Evolutionary conservation across 2,113 vertebrate genomes (phyloP).

Genomic region (Clarias gariepinus): DNA sequence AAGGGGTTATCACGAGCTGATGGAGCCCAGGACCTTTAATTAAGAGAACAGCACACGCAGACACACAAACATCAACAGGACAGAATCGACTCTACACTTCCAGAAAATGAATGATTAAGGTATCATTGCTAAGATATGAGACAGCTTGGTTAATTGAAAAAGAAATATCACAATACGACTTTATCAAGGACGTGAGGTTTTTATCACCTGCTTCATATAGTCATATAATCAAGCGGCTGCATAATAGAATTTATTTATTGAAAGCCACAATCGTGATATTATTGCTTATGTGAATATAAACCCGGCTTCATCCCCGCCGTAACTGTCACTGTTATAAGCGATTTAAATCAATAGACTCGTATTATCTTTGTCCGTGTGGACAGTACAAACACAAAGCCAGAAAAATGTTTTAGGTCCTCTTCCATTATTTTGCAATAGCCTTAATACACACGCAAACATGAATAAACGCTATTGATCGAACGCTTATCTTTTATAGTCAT

Average conservation of each 20-base stretch:
- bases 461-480: background rate
- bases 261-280: background rate
- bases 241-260: background rate
- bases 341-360: background rate
- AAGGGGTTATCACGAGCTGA: slow-evolving; percentile 88
- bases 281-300: background rate
- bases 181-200: too few species aligned
- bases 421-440: background rate
- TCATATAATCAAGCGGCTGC: background rate
- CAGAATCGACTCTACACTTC: background rate
- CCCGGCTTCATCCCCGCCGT: background rate
- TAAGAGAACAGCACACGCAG: slow-evolving; percentile 52
- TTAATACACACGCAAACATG: background rate
- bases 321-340: background rate
- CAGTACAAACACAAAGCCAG: background rate
- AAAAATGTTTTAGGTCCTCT: background rate
- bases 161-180: background rate
- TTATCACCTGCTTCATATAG: background rate
- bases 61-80: background rate
- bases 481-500: too few species aligned
- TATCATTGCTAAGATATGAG: background rate
- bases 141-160: background rate
- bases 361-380: background rate
- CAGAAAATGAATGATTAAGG: background rate
- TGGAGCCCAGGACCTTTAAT: slow-evolving; percentile 87